These are phyloP conservation scores for Yoshiicerus persimilis DNA, from an alignment of 1,140 invertebrate species.

Conservation along the genomic window DNA sequence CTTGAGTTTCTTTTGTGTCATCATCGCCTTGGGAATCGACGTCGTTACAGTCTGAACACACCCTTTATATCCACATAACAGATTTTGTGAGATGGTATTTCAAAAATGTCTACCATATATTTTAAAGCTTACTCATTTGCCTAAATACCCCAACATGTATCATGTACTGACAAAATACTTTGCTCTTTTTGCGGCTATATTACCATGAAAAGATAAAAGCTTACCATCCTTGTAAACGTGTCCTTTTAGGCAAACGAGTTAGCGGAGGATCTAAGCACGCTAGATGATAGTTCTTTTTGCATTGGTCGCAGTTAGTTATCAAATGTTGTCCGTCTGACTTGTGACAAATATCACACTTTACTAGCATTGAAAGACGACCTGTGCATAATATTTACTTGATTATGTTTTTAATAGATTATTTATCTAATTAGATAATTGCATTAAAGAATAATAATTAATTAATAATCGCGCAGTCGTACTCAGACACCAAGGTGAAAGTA, in stretches of 20 bases:
- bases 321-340: slow-evolving; percentile 80
- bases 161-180: not conserved
- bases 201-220: slow-evolving; percentile 21
- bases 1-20: slow-evolving; percentile 55
- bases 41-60: slow-evolving; percentile 81
- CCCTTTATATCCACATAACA: slow-evolving; percentile 57
- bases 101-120: not conserved
- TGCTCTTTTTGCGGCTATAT: too few relatives aligned
- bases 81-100: not conserved
- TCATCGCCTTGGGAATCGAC: slow-evolving; percentile 71
- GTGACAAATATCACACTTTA: slow-evolving; percentile 82
- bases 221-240: slow-evolving; percentile 88
- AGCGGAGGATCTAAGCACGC: slow-evolving; percentile 89
- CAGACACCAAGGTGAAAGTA: too few relatives aligned
- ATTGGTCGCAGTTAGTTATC: slow-evolving; percentile 91
- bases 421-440: too few relatives aligned
- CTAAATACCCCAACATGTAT: not conserved
- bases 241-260: slow-evolving; percentile 89
- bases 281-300: slow-evolving; percentile 88
- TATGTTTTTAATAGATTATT: too few relatives aligned
- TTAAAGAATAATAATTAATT: too few relatives aligned
- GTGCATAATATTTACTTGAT: too few relatives aligned
- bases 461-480: too few relatives aligned
- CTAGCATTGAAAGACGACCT: slow-evolving; percentile 52
- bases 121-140: not conserved